Percentiles rank a stretch among this genome's conserved stretches.
Evolutionary conservation across 2,888 invertebrate species (phyloP).

Genomic region (Leptinotarsa tumamoca): DNA sequence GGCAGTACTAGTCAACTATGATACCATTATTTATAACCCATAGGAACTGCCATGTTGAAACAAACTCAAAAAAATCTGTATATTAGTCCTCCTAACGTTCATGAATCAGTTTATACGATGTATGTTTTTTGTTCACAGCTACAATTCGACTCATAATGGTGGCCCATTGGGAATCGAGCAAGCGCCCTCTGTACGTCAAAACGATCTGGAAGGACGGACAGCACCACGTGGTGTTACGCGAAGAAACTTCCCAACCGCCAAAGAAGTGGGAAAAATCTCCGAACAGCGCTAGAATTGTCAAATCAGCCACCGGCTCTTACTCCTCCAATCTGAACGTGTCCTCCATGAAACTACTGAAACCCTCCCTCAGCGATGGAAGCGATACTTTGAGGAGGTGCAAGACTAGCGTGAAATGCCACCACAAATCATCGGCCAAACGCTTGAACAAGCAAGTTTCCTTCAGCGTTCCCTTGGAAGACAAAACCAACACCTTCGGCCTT

Average conservation of each 20-base stretch:
- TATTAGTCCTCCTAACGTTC: too few relatives aligned
- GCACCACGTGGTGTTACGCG: slow-evolving; percentile 73
- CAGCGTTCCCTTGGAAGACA: neutral
- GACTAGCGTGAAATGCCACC: slow-evolving; percentile 26
- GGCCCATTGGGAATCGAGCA: slow-evolving; percentile 72
- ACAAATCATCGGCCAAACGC: slow-evolving; percentile 1
- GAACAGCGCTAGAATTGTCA: slow-evolving; percentile 35
- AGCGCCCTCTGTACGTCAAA: slow-evolving; percentile 70
- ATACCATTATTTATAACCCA: too few relatives aligned
- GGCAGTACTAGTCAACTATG: too few relatives aligned
- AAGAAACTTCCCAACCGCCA: slow-evolving; percentile 28
- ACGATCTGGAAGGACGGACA: slow-evolving; percentile 80
- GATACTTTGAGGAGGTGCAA: slow-evolving; percentile 30
- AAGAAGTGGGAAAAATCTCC: slow-evolving; percentile 22
- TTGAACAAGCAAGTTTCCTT: slow-evolving; percentile 14
- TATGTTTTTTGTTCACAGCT: neutral
- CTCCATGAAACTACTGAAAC: slow-evolving; percentile 53
- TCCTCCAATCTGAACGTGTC: slow-evolving; percentile 52
- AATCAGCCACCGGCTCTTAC: slow-evolving; percentile 37
- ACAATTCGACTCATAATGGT: slow-evolving; percentile 56
- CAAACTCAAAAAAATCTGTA: too few relatives aligned
- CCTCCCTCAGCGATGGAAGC: slow-evolving; percentile 25
- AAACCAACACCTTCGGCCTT: slow-evolving; percentile 26
- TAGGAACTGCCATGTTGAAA: too few relatives aligned
- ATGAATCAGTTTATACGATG: too few relatives aligned